Percentiles rank a stretch among this genome's conserved stretches.
Evolutionary conservation across 1,140 invertebrate genomes (phyloP).

Genomic region (Samia ricini): DNA sequence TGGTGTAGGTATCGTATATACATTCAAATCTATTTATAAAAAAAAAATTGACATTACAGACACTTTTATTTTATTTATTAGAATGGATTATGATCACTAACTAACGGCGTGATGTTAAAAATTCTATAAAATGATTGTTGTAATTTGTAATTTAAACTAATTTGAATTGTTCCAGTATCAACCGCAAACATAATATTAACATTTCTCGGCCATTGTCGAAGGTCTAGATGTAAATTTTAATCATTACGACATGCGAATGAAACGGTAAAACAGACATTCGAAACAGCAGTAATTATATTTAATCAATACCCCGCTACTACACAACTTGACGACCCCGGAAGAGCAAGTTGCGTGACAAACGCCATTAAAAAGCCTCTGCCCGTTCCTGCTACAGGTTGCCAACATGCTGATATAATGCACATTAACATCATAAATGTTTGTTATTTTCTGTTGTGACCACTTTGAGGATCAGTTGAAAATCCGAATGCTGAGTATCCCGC

Average conservation of each 20-base stretch:
- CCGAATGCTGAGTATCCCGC: no score
- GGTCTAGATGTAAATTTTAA: background rate
- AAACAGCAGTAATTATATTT: conserved; percentile 25
- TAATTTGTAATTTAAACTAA: no score
- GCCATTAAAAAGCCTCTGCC: conserved; percentile 37
- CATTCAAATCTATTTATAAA: no score
- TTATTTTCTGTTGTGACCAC: background rate
- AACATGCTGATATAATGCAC: conserved; percentile 3
- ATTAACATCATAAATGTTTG: background rate
- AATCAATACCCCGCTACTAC: conserved; percentile 38
- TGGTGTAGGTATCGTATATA: no score
- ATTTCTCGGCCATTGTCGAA: background rate
- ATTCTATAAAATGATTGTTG: no score
- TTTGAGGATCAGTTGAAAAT: no score
- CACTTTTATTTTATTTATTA: no score
- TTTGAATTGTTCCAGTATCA: no score
- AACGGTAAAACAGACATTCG: background rate
- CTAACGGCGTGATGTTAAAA: no score
- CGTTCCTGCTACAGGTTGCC: conserved; percentile 18
- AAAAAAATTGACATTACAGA: no score
- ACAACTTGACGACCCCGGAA: conserved; percentile 5
- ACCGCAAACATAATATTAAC: no score
- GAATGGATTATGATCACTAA: no score
- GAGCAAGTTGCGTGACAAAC: conserved; percentile 45
- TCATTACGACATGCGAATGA: background rate